Evolutionary conservation across 1,140 invertebrate species (phyloP).

Genomic region (Drosophila sulfurigaster): DNA sequence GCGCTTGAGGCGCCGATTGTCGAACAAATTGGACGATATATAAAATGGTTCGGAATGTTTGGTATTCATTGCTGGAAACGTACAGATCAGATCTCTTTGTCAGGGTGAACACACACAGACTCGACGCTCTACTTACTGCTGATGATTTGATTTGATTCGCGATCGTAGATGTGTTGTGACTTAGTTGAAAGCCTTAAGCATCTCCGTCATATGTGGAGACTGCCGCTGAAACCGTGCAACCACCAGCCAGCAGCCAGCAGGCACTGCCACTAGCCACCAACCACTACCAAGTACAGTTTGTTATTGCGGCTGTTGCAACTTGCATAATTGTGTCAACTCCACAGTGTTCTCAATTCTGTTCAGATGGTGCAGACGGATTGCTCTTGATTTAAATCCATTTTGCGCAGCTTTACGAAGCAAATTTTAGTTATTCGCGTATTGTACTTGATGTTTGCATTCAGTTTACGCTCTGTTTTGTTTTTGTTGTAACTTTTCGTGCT

Average conservation of each 20-base stretch:
- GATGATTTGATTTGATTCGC: conserved; percentile 1
- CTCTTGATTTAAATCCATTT: conserved; percentile 26
- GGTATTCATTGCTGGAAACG: conserved; percentile 62
- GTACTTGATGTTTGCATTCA: conserved; percentile 21
- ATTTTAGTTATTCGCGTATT: conserved; percentile 4
- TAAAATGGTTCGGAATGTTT: conserved; percentile 83
- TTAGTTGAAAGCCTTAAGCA: conserved; percentile 3
- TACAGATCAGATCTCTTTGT: neutral
- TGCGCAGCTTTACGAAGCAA: neutral
- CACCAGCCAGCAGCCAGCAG: conserved; percentile 2
- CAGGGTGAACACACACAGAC: neutral
- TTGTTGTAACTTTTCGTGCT: conserved; percentile 54
- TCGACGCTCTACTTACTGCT: conserved; percentile 20
- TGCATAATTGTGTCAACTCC: conserved; percentile 70
- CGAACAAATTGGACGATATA: conserved; percentile 71
- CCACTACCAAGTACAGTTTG: conserved; percentile 47
- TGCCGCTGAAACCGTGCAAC: conserved; percentile 19
- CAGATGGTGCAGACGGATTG: neutral
- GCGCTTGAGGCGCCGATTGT: conserved; percentile 71
- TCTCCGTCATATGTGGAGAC: neutral
- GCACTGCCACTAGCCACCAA: neutral
- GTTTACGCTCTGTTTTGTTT: conserved; percentile 50
- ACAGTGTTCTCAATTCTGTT: neutral
- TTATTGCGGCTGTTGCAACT: conserved; percentile 64
- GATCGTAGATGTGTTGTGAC: neutral